phyloP scores from a whole-genome alignment of 2,888 invertebrate species.

The Agonopterix subpropinquella region DNA sequence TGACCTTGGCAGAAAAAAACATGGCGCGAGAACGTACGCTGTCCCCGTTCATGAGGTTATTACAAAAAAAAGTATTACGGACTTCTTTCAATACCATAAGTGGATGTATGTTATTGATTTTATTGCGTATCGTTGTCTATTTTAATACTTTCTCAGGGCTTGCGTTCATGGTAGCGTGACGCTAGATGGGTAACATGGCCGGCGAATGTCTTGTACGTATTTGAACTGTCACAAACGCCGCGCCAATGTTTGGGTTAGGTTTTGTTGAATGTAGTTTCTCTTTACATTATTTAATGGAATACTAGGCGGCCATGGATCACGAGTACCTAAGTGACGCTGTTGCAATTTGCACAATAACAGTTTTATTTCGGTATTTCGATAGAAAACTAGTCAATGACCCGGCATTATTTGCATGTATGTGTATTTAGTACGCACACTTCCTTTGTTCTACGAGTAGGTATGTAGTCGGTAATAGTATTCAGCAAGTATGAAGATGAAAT shows the following conservation, averaged over 20 bases:
- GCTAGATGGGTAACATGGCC: conserved; percentile 69
- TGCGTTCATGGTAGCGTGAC: conserved; percentile 64
- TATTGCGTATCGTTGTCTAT: conserved; percentile 45
- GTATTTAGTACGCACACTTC: conserved; percentile 40
- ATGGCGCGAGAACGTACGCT: conserved; percentile 69
- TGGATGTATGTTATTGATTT: conserved; percentile 42
- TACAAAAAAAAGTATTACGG: conserved; percentile 23
- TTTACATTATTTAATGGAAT: too few species aligned
- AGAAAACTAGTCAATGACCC: conserved; percentile 64
- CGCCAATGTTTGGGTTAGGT: conserved; percentile 32
- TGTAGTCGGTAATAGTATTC: conserved; percentile 1
- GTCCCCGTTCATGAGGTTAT: conserved; percentile 40
- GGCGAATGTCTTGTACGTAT: conserved; percentile 50
- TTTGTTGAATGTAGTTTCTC: conserved; percentile 14
- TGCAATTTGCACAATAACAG: conserved; percentile 27
- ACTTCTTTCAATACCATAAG: conserved; percentile 17
- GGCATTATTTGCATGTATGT: conserved; percentile 63
- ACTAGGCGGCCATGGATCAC: too few species aligned
- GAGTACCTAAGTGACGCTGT: conserved; percentile 10
- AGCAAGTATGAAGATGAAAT: conserved; percentile 3
- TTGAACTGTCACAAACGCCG: conserved; percentile 48
- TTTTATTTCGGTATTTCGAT: conserved; percentile 40
- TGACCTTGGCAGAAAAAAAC: conserved; percentile 71
- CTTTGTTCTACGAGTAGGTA: conserved; percentile 44
- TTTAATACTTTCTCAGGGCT: conserved; percentile 54